phyloP scores from a whole-genome alignment of 1,140 invertebrate species.

The Drosophila burlai region DNA sequence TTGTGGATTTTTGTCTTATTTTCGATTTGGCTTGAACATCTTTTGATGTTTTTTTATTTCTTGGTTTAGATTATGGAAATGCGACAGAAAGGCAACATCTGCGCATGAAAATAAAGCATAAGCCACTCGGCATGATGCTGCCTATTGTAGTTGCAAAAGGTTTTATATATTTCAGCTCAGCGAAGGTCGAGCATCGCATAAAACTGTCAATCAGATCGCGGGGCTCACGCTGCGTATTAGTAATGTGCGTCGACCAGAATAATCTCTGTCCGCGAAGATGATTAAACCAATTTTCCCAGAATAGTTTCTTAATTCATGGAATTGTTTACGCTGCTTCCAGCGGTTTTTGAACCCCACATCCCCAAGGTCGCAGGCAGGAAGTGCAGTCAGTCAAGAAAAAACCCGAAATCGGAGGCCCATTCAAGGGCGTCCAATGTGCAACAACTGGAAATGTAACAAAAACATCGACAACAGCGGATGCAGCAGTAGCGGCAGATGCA shows the following conservation, averaged over 20 bases:
- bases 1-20: slow-evolving; percentile 52
- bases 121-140: slow-evolving; percentile 19
- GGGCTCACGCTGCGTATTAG: slow-evolving; percentile 55
- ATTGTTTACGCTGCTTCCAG: slow-evolving; percentile 20
- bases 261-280: slow-evolving; percentile 14
- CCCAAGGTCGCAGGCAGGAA: slow-evolving; percentile 69
- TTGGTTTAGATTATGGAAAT: slow-evolving; percentile 70
- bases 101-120: slow-evolving; percentile 26
- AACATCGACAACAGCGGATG: slow-evolving; percentile 64
- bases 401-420: slow-evolving; percentile 61
- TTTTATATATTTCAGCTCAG: slow-evolving; percentile 49
- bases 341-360: slow-evolving; percentile 55
- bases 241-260: slow-evolving; percentile 35
- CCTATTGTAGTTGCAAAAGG: slow-evolving; percentile 63
- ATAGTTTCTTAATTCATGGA: slow-evolving; percentile 12
- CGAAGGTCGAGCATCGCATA: slow-evolving; percentile 62
- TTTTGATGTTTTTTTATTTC: slow-evolving; percentile 37
- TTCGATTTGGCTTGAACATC: slow-evolving; percentile 43
- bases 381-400: slow-evolving; percentile 55
- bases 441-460: slow-evolving; percentile 44
- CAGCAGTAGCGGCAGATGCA: slow-evolving; percentile 52
- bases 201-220: slow-evolving; percentile 61
- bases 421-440: slow-evolving; percentile 62
- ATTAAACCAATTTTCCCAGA: slow-evolving; percentile 52
- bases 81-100: slow-evolving; percentile 43